Evolutionary conservation across 2,888 invertebrate genomes (phyloP).

Genomic region (Toxonevra muliebris): DNA sequence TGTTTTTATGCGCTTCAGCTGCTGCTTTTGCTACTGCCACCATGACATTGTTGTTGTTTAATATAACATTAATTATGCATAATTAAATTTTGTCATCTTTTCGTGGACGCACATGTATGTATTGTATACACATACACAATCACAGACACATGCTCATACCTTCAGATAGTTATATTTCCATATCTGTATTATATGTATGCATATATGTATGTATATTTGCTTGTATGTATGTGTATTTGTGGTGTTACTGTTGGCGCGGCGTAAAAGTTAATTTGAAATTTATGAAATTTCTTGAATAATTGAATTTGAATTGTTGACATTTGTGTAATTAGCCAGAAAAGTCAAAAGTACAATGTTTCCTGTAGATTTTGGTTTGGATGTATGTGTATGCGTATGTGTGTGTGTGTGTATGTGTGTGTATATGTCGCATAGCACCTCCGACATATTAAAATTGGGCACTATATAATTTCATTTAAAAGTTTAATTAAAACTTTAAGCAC

Average conservation of each 20-base stretch:
- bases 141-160: background rate
- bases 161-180: background rate
- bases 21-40: background rate
- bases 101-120: conserved; percentile 1
- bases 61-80: conserved; percentile 30
- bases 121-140: background rate
- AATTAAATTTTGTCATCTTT: conserved; percentile 32
- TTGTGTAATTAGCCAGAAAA: conserved; percentile 49
- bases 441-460: too few species aligned
- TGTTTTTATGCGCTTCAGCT: background rate
- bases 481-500: background rate
- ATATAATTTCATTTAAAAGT: background rate
- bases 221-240: conserved; percentile 40
- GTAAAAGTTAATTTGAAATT: conserved; percentile 56
- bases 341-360: background rate
- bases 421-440: background rate
- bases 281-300: conserved; percentile 59
- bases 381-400: too few species aligned
- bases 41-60: conserved; percentile 14
- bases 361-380: too few species aligned
- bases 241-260: conserved; percentile 50
- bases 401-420: too few species aligned
- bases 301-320: conserved; percentile 57
- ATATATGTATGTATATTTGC: background rate
- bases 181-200: background rate